phyloP scores from a whole-genome alignment of 2,113 vertebrate genomes.

The Drymodes brunneopygia region DNA sequence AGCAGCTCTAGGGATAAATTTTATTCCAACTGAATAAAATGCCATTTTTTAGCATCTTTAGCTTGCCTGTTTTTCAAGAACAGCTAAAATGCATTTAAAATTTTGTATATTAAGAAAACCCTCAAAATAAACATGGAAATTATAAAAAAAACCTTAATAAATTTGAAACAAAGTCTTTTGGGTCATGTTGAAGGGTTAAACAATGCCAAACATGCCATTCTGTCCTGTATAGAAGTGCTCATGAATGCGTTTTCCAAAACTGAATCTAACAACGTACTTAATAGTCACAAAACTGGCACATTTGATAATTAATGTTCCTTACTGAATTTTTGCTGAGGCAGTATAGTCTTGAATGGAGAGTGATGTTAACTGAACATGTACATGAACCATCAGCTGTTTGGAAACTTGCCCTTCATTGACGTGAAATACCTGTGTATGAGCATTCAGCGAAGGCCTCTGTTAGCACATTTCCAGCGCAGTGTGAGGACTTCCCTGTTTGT shows the following conservation, averaged over 20 bases:
- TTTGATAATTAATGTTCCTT: conserved; percentile 79
- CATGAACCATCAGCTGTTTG: conserved; percentile 49
- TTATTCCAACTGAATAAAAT: not conserved
- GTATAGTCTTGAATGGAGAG: conserved; percentile 41
- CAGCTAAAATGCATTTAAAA: not conserved
- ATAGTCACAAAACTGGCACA: conserved; percentile 76
- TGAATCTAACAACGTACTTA: conserved; percentile 74
- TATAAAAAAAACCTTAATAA: not conserved
- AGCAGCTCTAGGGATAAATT: conserved; percentile 11
- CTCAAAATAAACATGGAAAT: not conserved
- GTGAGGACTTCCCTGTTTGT: not conserved
- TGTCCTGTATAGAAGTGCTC: conserved; percentile 47
- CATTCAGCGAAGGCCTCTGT: not conserved
- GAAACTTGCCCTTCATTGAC: not conserved
- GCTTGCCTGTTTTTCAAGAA: not conserved
- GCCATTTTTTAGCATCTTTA: not conserved
- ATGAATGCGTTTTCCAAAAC: conserved; percentile 70
- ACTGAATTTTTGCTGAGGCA: conserved; percentile 68
- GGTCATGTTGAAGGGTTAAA: not conserved
- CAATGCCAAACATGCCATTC: not conserved
- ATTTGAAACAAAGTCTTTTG: not conserved
- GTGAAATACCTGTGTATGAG: not conserved
- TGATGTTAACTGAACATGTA: conserved; percentile 56
- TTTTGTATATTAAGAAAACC: not conserved
- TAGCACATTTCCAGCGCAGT: not conserved